Conservation (phyloP, 1,140 invertebrate species). For the Solenopsis invicta region DNA sequence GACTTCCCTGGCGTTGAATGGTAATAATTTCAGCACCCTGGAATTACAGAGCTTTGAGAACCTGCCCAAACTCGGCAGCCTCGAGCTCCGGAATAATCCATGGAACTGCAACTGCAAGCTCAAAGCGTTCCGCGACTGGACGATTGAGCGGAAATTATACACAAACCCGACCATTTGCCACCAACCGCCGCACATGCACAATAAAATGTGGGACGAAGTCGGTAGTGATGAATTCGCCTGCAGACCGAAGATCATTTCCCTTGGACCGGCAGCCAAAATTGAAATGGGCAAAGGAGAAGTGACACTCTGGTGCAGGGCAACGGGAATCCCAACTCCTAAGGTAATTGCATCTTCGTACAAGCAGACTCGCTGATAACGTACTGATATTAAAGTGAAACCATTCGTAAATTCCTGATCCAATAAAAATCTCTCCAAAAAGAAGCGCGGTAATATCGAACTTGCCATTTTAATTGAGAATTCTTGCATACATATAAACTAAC, state of each 20-base stretch:
- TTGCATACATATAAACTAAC: no score
- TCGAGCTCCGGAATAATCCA: constrained; percentile 93
- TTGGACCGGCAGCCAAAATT: constrained; percentile 85
- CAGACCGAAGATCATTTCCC: constrained; percentile 90
- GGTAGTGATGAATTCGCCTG: constrained; percentile 94
- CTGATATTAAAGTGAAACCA: background rate
- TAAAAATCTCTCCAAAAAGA: background rate
- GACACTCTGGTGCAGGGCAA: constrained; percentile 92
- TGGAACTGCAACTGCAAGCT: constrained; percentile 96
- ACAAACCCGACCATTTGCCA: constrained; percentile 91
- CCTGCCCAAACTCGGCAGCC: constrained; percentile 90
- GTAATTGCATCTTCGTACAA: constrained; percentile 71
- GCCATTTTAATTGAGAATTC: background rate
- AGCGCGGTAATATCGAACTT: background rate
- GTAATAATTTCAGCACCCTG: constrained; percentile 91
- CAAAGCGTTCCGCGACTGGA: constrained; percentile 92
- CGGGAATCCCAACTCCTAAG: constrained; percentile 92
- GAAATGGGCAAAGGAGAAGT: constrained; percentile 90
- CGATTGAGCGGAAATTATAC: constrained; percentile 91
- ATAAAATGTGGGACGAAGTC: constrained; percentile 91
- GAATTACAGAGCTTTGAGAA: constrained; percentile 88
- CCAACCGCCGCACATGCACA: constrained; percentile 89
- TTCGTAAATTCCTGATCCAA: background rate
- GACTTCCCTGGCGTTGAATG: constrained; percentile 90
- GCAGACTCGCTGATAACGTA: background rate